Base-by-base conservation (phyloP, 2,888 invertebrate species). In the Laspeyria flexula region DNA sequence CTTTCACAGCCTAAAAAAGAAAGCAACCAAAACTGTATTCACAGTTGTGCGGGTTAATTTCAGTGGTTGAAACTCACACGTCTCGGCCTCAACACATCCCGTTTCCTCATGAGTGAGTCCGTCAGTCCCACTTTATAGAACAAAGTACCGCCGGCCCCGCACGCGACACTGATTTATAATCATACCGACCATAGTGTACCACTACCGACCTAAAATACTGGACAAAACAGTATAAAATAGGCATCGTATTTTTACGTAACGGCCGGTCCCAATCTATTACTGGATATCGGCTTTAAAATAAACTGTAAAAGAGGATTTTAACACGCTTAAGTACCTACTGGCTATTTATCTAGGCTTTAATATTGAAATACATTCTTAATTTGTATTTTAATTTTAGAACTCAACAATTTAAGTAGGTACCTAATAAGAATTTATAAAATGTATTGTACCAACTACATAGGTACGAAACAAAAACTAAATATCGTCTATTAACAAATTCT, bases 71-170 rank as follows among this genome's bases (percentile, higher is more conserved):
- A 33, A 15, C 9, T 3, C 15, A 23, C 33, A 25, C 16, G 27
- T 34, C 43, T 33, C 18, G 30, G 21, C 41, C 18, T 10, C 21
- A 31, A 23, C 43, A 38, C 23, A 25, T 13, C 13, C 13, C n/a
- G 47, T 38, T 48, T 43, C 31, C 43, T 39, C 23, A 30, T 41
- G 43, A 49, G 45, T 57, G 40, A 37, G 37, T 44, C 43, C 34
- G 27, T 33, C 35, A 46, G 48, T 15, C 39, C 37, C 37, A 49
- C 37, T 49, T 43, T 33, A 39, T 40, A 35, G 35, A 43, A 52
- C 52, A 52, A 45, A 49, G 42, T 56, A 45, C 44, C 37, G 33
- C 25, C 42, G 43, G 34, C 34, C 39, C 33, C 31, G 12, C 27
- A 33, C 12, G 31, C 39, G 27, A 40, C 33, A 25, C 23, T 31